Percentiles rank a stretch among this genome's conserved stretches.
These are phyloP conservation scores for Autographa gamma DNA, from an alignment of 2,888 invertebrate species.

Conservation along the genomic window DNA sequence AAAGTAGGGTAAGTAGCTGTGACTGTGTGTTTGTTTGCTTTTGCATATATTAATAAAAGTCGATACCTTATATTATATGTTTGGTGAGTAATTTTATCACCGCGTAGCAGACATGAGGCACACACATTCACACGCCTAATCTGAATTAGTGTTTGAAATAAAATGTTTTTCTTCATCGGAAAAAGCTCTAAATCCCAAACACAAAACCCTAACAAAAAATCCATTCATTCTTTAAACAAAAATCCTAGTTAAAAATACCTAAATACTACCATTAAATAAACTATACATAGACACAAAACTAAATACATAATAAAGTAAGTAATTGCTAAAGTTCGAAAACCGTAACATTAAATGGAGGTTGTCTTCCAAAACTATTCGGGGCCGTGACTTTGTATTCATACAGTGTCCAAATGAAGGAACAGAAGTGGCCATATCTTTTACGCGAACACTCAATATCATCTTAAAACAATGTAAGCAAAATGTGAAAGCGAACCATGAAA, in stretches of 20 bases:
- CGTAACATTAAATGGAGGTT: slow-evolving; percentile 37
- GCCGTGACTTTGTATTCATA: slow-evolving; percentile 71
- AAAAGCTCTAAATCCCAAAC: too few relatives aligned
- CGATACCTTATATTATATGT: background rate
- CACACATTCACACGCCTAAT: background rate
- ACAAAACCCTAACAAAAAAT: too few relatives aligned
- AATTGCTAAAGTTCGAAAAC: slow-evolving; percentile 33
- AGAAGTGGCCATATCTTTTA: slow-evolving; percentile 76
- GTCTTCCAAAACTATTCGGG: slow-evolving; percentile 34
- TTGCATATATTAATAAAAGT: background rate
- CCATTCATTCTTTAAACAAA: too few relatives aligned
- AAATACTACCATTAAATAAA: too few relatives aligned
- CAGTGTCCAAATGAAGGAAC: slow-evolving; percentile 73
- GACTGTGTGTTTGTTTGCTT: background rate
- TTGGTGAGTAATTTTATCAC: background rate
- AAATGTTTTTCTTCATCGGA: too few relatives aligned
- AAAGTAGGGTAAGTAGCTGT: slow-evolving; percentile 18
- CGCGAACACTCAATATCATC: slow-evolving; percentile 78
- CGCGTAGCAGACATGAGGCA: background rate
- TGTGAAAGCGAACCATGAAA: slow-evolving; percentile 75
- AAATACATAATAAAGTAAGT: slow-evolving; percentile 19
- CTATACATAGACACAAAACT: slow-evolving; percentile 3
- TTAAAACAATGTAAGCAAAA: slow-evolving; percentile 83
- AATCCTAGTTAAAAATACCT: too few relatives aligned
- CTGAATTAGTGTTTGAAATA: too few relatives aligned